Percentiles rank a stretch among this genome's conserved stretches.
phyloP scores from a whole-genome alignment of 2,888 invertebrate genomes.

The Diabrotica balteata region DNA sequence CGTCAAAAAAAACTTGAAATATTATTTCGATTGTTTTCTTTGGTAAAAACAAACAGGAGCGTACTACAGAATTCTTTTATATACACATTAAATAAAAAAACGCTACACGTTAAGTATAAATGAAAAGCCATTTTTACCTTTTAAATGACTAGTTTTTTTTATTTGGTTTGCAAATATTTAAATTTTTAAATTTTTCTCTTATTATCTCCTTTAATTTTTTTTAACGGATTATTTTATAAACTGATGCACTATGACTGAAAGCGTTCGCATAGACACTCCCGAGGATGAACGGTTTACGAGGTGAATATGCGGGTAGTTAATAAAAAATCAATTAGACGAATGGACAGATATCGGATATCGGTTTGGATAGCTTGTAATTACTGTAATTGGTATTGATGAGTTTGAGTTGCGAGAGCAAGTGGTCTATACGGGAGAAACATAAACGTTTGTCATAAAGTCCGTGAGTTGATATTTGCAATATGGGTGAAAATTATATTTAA shows the following conservation, averaged over 20 bases:
- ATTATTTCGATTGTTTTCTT: too few species aligned
- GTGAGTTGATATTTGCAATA: too few species aligned
- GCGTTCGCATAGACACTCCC: background rate
- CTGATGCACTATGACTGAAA: too few species aligned
- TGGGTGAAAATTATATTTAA: too few species aligned
- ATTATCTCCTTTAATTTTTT: background rate
- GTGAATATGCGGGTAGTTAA: slow-evolving; percentile 46
- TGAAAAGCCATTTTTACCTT: background rate
- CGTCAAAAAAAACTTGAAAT: too few species aligned
- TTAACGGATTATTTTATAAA: background rate
- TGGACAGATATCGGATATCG: slow-evolving; percentile 35
- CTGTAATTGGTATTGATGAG: slow-evolving; percentile 54
- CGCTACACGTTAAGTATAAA: too few species aligned
- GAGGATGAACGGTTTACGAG: background rate
- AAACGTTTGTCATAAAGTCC: too few species aligned
- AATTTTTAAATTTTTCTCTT: background rate
- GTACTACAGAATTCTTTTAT: too few species aligned
- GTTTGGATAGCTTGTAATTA: slow-evolving; percentile 50
- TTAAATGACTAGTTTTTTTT: background rate
- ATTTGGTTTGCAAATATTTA: background rate
- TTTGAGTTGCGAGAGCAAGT: slow-evolving; percentile 1
- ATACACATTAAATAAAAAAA: too few species aligned
- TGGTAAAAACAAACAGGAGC: too few species aligned
- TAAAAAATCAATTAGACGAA: slow-evolving; percentile 52
- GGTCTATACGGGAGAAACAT: background rate